These are phyloP conservation scores for Eretmocerus hayati DNA, from an alignment of 2,888 invertebrate genomes.

Conservation along the genomic window DNA sequence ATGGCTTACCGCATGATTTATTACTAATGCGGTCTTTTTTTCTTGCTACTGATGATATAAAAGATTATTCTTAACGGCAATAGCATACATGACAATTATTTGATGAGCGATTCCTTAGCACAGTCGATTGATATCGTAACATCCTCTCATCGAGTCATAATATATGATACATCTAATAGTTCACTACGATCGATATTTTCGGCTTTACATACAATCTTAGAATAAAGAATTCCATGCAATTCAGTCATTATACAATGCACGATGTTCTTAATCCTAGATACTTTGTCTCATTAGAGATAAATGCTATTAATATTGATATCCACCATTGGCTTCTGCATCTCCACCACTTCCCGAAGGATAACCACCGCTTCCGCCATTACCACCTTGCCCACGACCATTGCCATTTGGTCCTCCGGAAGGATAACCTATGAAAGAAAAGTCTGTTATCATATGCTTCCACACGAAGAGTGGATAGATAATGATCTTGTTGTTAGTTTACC, in stretches of 20 bases:
- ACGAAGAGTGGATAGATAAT: too few relatives aligned
- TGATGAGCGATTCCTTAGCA: slow-evolving; percentile 16
- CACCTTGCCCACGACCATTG: slow-evolving; percentile 38
- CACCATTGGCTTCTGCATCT: slow-evolving; percentile 41
- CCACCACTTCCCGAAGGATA: slow-evolving; percentile 42
- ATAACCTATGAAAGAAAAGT: slow-evolving; percentile 8
- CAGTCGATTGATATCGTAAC: slow-evolving; percentile 19
- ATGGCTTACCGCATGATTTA: slow-evolving; percentile 29
- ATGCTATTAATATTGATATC: slow-evolving; percentile 42
- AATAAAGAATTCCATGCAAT: slow-evolving; percentile 13
- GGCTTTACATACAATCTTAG: slow-evolving; percentile 13
- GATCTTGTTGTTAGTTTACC: not conserved
- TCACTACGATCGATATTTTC: too few relatives aligned
- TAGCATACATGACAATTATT: too few relatives aligned
- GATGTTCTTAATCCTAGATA: slow-evolving; percentile 6
- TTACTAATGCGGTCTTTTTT: slow-evolving; percentile 29
- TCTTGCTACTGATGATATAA: slow-evolving; percentile 22
- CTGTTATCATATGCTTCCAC: too few relatives aligned
- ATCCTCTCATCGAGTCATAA: slow-evolving; percentile 20
- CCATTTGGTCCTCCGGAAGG: slow-evolving; percentile 19
- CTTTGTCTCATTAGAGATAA: slow-evolving; percentile 13
- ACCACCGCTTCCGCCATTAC: slow-evolving; percentile 30
- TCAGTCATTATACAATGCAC: slow-evolving; percentile 18
- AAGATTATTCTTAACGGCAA: too few relatives aligned
- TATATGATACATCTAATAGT: too few relatives aligned